These are phyloP conservation scores for Papilio protenor DNA, from an alignment of 2,888 invertebrate genomes.

Conservation along the genomic window DNA sequence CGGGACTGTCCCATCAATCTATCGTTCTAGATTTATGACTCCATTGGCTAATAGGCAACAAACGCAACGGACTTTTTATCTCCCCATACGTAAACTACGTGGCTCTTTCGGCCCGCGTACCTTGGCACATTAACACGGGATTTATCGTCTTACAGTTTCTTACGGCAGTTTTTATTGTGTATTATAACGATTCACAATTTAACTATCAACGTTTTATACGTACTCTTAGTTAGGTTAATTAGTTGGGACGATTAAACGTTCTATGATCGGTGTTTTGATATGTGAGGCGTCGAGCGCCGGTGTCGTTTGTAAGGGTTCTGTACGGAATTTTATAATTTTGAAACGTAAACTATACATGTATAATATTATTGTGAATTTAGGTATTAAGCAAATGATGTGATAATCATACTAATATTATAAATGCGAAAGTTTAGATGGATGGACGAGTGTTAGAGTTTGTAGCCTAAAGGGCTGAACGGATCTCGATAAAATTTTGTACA, in stretches of 20 bases:
- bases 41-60: constrained; percentile 21
- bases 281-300: constrained; percentile 43
- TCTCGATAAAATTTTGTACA: too few relatives aligned
- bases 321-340: not conserved
- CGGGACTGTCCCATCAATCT: constrained; percentile 22
- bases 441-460: too few relatives aligned
- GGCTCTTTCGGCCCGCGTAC: constrained; percentile 47
- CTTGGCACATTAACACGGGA: constrained; percentile 61
- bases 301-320: constrained; percentile 15
- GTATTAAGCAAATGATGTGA: not conserved
- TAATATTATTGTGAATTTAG: too few relatives aligned
- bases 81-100: constrained; percentile 50
- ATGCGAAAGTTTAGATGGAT: too few relatives aligned
- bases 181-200: constrained; percentile 72
- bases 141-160: constrained; percentile 66
- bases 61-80: constrained; percentile 51
- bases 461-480: too few relatives aligned
- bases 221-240: constrained; percentile 72
- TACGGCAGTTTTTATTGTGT: constrained; percentile 64
- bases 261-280: constrained; percentile 58
- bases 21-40: constrained; percentile 23
- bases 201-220: constrained; percentile 67
- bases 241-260: constrained; percentile 70
- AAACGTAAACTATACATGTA: not conserved
- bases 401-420: too few relatives aligned